phyloP scores from a whole-genome alignment of 2,888 invertebrate species.

The Eupithecia insigniata region DNA sequence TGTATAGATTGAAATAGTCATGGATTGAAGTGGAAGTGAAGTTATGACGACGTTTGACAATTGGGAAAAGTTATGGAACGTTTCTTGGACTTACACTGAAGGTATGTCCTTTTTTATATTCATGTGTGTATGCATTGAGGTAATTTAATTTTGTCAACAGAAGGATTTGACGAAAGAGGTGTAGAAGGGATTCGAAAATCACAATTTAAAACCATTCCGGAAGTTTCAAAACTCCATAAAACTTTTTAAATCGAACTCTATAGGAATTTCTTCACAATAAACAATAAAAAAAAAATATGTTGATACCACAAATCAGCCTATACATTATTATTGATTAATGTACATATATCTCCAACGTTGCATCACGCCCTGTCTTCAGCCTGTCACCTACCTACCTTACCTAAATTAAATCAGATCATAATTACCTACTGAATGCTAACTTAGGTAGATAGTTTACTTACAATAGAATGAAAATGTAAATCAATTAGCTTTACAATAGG shows the following conservation, averaged over 20 bases:
- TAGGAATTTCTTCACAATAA: too few species aligned
- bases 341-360: too few species aligned
- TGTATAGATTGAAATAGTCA: conserved; percentile 17
- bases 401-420: too few species aligned
- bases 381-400: too few species aligned
- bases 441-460: too few species aligned
- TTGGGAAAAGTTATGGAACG: conserved; percentile 46
- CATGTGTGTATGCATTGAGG: neutral
- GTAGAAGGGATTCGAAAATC: neutral
- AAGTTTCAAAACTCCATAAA: neutral
- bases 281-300: too few species aligned
- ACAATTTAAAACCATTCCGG: neutral
- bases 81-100: conserved; percentile 43
- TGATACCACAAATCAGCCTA: too few species aligned
- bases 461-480: too few species aligned
- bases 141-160: neutral
- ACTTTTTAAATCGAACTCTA: neutral
- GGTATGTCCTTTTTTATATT: conserved; percentile 19
- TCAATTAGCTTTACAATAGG: too few species aligned
- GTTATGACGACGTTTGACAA: conserved; percentile 38
- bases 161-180: neutral
- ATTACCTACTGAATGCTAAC: too few species aligned
- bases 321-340: too few species aligned
- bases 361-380: too few species aligned
- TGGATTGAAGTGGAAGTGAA: conserved; percentile 27